A percentile compares a stretch with the other conserved stretches of the same genome.
These are phyloP conservation scores for Hippocampus guttulatus DNA, from an alignment of 2,113 vertebrate genomes.

Conservation along the genomic window DNA sequence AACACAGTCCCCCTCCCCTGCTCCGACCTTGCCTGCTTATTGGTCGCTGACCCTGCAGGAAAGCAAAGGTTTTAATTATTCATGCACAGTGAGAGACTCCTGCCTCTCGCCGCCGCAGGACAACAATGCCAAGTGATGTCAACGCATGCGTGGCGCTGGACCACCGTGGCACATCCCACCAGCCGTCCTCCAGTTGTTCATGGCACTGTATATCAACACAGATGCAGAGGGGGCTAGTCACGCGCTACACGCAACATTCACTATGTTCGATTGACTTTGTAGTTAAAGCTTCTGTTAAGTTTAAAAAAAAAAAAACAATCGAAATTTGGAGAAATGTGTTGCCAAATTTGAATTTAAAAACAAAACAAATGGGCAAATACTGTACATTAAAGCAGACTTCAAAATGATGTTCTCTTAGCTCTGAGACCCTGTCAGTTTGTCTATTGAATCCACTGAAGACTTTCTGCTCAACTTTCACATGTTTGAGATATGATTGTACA, in stretches of 20 bases:
- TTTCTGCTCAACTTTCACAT: no score
- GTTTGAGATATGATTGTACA: no score
- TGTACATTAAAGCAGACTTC: no score
- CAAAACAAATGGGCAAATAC: no score
- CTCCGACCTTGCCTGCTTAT: conserved; percentile 58
- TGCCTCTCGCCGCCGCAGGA: conserved; percentile 38
- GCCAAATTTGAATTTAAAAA: no score
- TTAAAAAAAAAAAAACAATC: no score
- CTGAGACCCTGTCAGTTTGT: no score
- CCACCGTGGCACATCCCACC: neutral
- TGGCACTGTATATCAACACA: neutral
- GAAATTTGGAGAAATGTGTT: no score
- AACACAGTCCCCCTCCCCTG: conserved; percentile 26
- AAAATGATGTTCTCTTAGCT: no score
- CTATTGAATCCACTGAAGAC: no score
- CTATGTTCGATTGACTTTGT: neutral
- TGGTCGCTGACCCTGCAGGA: conserved; percentile 66
- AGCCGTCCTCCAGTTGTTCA: neutral
- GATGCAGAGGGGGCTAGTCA: neutral
- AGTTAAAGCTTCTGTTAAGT: no score
- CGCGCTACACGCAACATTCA: neutral
- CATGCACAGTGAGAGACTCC: conserved; percentile 58
- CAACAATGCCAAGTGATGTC: conserved; percentile 33
- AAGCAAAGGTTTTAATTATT: conserved; percentile 70
- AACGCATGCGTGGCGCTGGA: conserved; percentile 3